Base-by-base conservation (phyloP, 1,140 invertebrate species). In the Lordiphosa clarofinis region DNA sequence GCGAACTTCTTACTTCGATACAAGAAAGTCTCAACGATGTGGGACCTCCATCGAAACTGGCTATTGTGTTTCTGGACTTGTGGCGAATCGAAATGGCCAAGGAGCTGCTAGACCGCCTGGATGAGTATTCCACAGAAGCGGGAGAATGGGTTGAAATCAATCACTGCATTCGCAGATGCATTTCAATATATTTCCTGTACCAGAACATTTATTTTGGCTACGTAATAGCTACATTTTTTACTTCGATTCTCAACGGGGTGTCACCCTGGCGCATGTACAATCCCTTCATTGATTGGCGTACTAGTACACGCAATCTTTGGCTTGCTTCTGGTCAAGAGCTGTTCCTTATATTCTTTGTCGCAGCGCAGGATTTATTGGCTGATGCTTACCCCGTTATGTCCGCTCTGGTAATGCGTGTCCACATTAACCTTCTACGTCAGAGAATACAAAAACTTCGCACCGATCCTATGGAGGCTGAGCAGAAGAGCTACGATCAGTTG, bases 211-310 rank as follows among this genome's bases (percentile, higher is more conserved):
- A 67, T 31, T 9, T 3, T n/a, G 1, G 0, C 4, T 81, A 81
- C 6, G 58, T 38, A 0, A n/a, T 35, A 0, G 13, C 19, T 0
- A 81, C 65, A 0, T 56, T 55, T 7, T 2, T 81, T 0, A 47
- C 42, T 0, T 19, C 64, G 0, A 21, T 38, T 7, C 7, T 40
- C 0, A 11, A 19, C 1, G 70, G 65, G 7, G 10, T 31, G 2
- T 3, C 46, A 4, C 66, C 75, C 0, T 79, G 70, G 70, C 54
- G 56, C 1, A 13, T 74, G 4, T 74, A 71, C 8, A 71, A 67
- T 38, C 62, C 53, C 0, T 47, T 74, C n/a, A 6, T 78, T 4
- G 56, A 78, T 8, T 79, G 61, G 65, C 54, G 19, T 0, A 21
- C 37, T 4, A 47, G 59, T 7, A 46, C 40, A 0, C 3, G 3